Conservation (phyloP, 2,888 invertebrate genomes). For the Hypena proboscidalis region DNA sequence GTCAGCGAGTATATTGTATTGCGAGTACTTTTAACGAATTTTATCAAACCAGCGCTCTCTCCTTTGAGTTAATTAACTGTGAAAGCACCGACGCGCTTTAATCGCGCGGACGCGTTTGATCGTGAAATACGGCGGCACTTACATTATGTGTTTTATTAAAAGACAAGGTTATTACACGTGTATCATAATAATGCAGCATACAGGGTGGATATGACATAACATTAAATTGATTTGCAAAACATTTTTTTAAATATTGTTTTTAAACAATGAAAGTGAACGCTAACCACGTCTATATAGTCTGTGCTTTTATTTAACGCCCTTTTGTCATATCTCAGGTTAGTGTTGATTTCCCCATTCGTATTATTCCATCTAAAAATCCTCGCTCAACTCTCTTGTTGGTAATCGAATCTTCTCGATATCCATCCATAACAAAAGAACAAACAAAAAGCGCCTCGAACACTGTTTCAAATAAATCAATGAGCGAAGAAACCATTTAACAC, state of each 20-base stretch:
- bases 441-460: neutral
- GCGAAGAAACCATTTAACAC: constrained; percentile 15
- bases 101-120: constrained; percentile 42
- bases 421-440: neutral
- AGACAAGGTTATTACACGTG: too few species aligned
- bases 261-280: too few species aligned
- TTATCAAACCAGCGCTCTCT: constrained; percentile 53
- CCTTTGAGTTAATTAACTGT: constrained; percentile 61
- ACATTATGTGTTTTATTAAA: constrained; percentile 14
- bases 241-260: too few species aligned
- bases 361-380: too few species aligned
- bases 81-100: constrained; percentile 37
- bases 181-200: neutral
- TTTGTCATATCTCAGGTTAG: too few species aligned
- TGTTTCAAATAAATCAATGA: constrained; percentile 7
- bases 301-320: too few species aligned
- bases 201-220: neutral
- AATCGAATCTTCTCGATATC: neutral
- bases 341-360: too few species aligned
- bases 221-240: too few species aligned
- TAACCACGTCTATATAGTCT: too few species aligned
- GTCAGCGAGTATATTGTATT: constrained; percentile 48
- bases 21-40: constrained; percentile 59
- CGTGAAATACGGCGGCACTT: constrained; percentile 10
- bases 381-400: too few species aligned